phyloP scores from a whole-genome alignment of 2,113 vertebrate species.

The Phaethon lepturus region DNA sequence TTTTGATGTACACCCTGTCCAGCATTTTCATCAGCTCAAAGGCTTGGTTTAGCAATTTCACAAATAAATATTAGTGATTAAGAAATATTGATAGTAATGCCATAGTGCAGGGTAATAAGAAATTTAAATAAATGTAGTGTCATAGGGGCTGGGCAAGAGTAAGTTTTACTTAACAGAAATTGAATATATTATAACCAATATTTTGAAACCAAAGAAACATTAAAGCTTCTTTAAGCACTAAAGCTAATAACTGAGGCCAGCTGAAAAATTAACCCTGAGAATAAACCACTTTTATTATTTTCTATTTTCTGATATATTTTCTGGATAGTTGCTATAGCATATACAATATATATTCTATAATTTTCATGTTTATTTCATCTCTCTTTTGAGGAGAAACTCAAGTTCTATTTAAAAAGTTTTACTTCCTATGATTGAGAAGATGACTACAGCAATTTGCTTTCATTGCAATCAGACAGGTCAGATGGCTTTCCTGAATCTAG shows the following conservation, averaged over 20 bases:
- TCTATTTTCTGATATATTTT: neutral
- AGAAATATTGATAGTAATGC: neutral
- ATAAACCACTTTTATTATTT: neutral
- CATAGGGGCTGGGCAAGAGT: neutral
- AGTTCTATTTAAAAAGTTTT: neutral
- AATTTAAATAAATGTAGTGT: neutral
- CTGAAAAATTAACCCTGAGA: neutral
- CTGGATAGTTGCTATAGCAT: neutral
- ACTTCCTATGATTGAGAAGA: neutral
- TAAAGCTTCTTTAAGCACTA: neutral
- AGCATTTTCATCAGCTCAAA: neutral
- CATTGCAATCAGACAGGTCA: neutral
- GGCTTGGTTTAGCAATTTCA: neutral
- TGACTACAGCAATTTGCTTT: neutral
- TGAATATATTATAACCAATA: neutral
- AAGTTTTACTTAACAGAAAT: neutral
- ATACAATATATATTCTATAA: neutral
- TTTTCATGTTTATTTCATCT: neutral
- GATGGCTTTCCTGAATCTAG: neutral
- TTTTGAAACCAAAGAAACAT: neutral
- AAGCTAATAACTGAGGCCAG: neutral
- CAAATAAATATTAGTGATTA: neutral
- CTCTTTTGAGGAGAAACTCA: neutral
- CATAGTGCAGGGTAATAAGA: neutral
- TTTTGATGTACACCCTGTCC: neutral